Base-by-base conservation (phyloP, 2,888 invertebrate species). In the Nomada fabriciana region DNA sequence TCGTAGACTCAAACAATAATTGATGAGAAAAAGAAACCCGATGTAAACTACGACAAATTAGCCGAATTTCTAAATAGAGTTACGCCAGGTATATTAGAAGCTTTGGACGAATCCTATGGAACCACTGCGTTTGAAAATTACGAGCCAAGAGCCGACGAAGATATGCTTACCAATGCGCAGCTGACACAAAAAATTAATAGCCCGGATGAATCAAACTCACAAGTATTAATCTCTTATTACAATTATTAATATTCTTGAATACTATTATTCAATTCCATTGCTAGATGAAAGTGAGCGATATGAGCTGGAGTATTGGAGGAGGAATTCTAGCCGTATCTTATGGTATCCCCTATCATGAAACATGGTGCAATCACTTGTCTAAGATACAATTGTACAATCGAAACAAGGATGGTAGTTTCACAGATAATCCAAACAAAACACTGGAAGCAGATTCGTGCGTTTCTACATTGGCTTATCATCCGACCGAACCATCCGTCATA, bases 381-480 rank as follows among this genome's bases (percentile, higher is more conserved):
- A 90, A 90, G 80, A 90, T 94, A 64, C 90, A 91, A 71, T 88
- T 94, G 59, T 93, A 91, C 68, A 91, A 91, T 84, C 80, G 92
- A 5, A 90, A 90, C 25, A 89, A 87, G 15, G 91, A 93, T 10
- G 89, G 92, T 80, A 83, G 85, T 79, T 76, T 93, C 60, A 83
- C 86, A 11, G 82, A 90, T 43, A 81, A 72, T 9, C 89, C 92
- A 18, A 88, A 77, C 23, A 93, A 88, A 81, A 86, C 79, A 20
- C 79, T 93, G 42, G 92, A 93, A 80, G 89, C 90, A 18, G 92
- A 94, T 79, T 92, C 94, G 25, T 95, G 95, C 71, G 92, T 95
- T 11, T 94, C 94, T 13, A 86, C 92, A 9, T 80, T 95, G 20
- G 88, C 93, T 57, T 95, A 95, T 91, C 95, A 95, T 91, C 94